Evolutionary conservation across 2,888 invertebrate genomes (phyloP).

Genomic region (Limnephilus rhombicus): DNA sequence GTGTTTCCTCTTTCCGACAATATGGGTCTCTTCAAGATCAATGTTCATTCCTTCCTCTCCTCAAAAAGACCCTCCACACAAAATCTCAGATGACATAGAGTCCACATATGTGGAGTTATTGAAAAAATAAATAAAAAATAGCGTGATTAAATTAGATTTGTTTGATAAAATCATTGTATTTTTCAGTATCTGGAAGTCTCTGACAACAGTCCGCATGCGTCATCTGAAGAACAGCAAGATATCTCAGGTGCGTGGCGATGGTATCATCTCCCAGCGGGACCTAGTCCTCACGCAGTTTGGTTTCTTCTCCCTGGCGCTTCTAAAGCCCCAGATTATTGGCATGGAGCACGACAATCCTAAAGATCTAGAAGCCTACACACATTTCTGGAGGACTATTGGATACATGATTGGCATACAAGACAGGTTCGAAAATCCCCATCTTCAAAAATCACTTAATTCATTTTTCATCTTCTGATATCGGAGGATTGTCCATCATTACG

Average conservation of each 20-base stretch:
- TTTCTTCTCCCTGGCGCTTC: slow-evolving; percentile 86
- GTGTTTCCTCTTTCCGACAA: no score
- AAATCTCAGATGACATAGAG: no score
- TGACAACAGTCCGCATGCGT: slow-evolving; percentile 81
- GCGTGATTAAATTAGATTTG: no score
- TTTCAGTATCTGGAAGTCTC: slow-evolving; percentile 82
- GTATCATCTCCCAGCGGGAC: slow-evolving; percentile 87
- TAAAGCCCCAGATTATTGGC: slow-evolving; percentile 74
- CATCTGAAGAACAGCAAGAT: slow-evolving; percentile 81
- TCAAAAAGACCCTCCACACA: no score
- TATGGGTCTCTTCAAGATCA: no score
- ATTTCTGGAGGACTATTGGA: slow-evolving; percentile 91
- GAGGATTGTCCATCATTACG: background rate
- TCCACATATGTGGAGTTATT: no score
- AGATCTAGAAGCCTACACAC: slow-evolving; percentile 85
- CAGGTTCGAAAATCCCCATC: slow-evolving; percentile 72
- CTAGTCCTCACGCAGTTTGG: slow-evolving; percentile 92
- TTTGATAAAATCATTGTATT: background rate
- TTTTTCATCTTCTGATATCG: background rate
- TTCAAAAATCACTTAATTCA: background rate
- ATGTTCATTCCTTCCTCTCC: no score
- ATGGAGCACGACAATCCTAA: slow-evolving; percentile 70
- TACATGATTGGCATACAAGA: slow-evolving; percentile 90
- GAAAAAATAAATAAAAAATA: no score
- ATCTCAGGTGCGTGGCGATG: slow-evolving; percentile 73